Evolutionary conservation across 2,797 vertebrate genomes (phyloP).

Genomic region (Halcyon badia): DNA sequence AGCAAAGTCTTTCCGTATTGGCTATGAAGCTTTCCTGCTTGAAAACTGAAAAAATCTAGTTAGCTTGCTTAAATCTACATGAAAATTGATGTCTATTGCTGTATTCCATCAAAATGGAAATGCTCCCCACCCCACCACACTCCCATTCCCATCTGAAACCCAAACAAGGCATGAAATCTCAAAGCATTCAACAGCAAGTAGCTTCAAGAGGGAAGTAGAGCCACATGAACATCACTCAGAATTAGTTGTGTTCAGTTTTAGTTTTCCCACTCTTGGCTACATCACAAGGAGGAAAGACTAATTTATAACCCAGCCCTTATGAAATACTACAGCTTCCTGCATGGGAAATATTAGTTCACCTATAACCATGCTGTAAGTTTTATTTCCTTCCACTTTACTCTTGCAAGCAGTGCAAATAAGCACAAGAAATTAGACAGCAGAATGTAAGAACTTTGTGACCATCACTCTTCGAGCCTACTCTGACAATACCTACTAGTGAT

Average conservation of each 20-base stretch:
- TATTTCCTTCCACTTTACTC: neutral
- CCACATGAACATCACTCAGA: neutral
- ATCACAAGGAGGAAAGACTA: neutral
- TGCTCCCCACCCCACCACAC: neutral
- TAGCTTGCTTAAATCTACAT: neutral
- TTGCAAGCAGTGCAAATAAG: neutral
- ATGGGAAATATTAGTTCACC: neutral
- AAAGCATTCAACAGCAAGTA: neutral
- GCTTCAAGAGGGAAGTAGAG: neutral
- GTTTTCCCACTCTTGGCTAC: neutral
- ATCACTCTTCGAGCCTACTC: neutral
- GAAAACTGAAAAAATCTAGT: slow-evolving; percentile 22
- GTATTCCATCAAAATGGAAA: neutral
- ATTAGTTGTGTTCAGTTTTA: neutral
- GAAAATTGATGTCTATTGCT: slow-evolving; percentile 10
- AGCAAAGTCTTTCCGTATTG: neutral
- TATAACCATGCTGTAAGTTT: neutral
- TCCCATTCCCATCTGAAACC: neutral
- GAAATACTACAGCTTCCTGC: neutral
- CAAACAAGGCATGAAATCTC: neutral
- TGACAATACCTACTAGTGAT: neutral
- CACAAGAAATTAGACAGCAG: neutral
- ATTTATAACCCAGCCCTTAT: neutral
- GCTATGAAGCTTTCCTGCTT: neutral
- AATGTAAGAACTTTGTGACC: neutral